These are phyloP conservation scores for Chironomus riparius DNA, from an alignment of 2,888 invertebrate species.

Conservation along the genomic window DNA sequence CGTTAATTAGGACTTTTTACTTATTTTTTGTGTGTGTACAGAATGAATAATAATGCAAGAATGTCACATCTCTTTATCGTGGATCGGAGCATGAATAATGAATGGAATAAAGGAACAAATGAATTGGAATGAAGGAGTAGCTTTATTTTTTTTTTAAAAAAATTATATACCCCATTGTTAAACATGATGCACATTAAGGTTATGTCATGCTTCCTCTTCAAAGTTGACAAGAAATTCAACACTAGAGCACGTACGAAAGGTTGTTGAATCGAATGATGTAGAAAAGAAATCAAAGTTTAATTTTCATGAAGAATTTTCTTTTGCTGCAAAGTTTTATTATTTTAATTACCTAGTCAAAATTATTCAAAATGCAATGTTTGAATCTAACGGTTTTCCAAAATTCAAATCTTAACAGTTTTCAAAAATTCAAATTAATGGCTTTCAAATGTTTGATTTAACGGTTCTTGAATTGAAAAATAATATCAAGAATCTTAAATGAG, in stretches of 20 bases:
- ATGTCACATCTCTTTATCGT: conserved; percentile 18
- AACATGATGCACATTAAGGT: conserved; percentile 21
- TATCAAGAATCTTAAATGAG: no score
- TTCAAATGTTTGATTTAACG: no score
- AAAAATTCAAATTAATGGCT: no score
- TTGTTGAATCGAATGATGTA: not conserved
- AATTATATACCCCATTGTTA: not conserved
- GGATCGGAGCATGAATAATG: conserved; percentile 11
- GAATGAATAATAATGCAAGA: not conserved
- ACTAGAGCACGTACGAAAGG: conserved; percentile 25
- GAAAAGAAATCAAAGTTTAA: no score
- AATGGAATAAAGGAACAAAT: conserved; percentile 16
- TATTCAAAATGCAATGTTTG: no score
- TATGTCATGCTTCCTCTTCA: conserved; percentile 2
- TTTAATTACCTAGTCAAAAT: no score
- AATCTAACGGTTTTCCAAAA: no score
- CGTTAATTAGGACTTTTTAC: conserved; percentile 19
- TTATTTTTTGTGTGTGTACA: not conserved
- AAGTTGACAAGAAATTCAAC: not conserved
- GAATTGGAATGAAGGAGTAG: conserved; percentile 22
- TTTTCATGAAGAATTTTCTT: not conserved
- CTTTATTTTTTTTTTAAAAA: not conserved
- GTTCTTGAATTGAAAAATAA: no score
- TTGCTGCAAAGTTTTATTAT: no score
- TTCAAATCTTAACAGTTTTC: no score